Evolutionary conservation across 1,140 invertebrate genomes (phyloP), one percentile per base, ranked within the genome.

Genomic region (Olivierus martensii): DNA sequence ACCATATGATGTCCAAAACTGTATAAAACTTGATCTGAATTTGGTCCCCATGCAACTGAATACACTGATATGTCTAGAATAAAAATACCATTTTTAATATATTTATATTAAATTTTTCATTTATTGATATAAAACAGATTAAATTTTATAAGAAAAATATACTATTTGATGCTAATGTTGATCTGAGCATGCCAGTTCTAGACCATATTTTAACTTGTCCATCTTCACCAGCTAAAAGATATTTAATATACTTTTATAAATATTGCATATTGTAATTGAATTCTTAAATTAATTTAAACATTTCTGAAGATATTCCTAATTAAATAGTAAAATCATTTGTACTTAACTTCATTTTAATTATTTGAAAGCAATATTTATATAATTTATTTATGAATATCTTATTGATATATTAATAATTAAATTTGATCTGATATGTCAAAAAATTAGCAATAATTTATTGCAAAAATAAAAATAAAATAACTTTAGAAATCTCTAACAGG

Each of bases 191-290:
- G 45, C 93, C 93, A 67, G 82, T 91, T 28, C 89, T 72, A 3
- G 94, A 97, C 93, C 94, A 99, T 52, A 97, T 83, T 72, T 97
- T 96, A 0, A 98, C 78, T 37, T 80, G 78, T 12, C 94, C 95
- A 75, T 99, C 95, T 75, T 99, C 93, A 2, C 93, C 92, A 64
- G 81, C 90, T 87, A 58, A n/a, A 63, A 63, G 15, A 28, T 28
- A 6, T 28, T 28, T 28, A 6, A 28, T 6, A 28, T 28, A 28
- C n/a, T 0, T 6, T 12, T 12, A 12, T 37, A 56, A 34, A 28
- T 49, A 22, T 12, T 53, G 4, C 9, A 28, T 9, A 28, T 28
- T 28, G 9, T 6, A 6, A 28, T 28, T 4, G 9, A 28, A 28
- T 28, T 28, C 4, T 9, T 6, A 9, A 28, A 28, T n/a, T n/a